Percentiles rank a stretch among this genome's conserved stretches.
These are phyloP conservation scores for Aleiodes leptofemur DNA, from an alignment of 2,888 invertebrate species.

Conservation along the genomic window DNA sequence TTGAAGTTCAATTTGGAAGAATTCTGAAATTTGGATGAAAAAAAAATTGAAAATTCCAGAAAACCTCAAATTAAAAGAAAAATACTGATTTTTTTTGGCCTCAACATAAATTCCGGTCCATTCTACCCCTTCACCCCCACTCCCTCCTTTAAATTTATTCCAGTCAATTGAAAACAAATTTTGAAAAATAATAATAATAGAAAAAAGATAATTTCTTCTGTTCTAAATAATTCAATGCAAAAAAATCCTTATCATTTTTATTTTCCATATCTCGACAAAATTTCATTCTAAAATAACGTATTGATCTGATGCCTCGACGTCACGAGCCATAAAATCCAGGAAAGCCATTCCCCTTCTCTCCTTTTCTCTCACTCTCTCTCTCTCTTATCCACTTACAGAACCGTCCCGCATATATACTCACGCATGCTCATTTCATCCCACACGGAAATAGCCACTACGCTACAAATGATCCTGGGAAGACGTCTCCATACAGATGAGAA, in stretches of 20 bases:
- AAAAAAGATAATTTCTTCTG: too few relatives aligned
- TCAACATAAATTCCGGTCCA: too few relatives aligned
- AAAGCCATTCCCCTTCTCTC: constrained; percentile 33
- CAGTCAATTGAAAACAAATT: too few relatives aligned
- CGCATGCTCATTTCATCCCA: constrained; percentile 43
- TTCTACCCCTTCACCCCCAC: too few relatives aligned
- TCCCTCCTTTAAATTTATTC: too few relatives aligned
- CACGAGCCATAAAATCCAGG: constrained; percentile 41
- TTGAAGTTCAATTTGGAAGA: too few relatives aligned
- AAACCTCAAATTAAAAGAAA: too few relatives aligned
- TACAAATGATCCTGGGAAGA: constrained; percentile 46
- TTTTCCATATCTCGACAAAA: neutral
- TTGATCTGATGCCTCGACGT: constrained; percentile 29
- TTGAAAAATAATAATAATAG: too few relatives aligned
- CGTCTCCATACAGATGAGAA: constrained; percentile 21
- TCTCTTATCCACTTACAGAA: constrained; percentile 10
- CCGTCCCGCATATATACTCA: constrained; percentile 28
- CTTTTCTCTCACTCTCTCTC: constrained; percentile 19
- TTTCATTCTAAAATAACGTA: constrained; percentile 16
- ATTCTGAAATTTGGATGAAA: too few relatives aligned
- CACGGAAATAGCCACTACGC: constrained; percentile 45
- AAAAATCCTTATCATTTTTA: neutral
- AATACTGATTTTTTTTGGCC: too few relatives aligned
- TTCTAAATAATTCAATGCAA: neutral
- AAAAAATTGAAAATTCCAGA: too few relatives aligned